A percentile compares a stretch with the other conserved stretches of the same genome.
These are phyloP conservation scores for Ormyrus nitidulus DNA, from an alignment of 2,888 invertebrate genomes.

Conservation along the genomic window DNA sequence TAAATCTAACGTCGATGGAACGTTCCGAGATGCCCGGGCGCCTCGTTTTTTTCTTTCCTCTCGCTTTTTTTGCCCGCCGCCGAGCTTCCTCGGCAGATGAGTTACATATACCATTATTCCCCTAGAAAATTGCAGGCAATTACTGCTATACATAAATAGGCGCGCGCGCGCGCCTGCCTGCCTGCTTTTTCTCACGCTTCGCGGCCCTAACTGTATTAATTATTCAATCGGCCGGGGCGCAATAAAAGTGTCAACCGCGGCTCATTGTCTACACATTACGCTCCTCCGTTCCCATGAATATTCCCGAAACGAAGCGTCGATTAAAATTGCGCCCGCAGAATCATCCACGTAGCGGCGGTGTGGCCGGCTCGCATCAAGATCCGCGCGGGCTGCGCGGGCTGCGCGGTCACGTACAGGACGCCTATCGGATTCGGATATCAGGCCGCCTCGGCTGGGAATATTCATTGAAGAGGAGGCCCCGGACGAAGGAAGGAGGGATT, in stretches of 20 bases:
- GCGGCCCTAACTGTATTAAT: conserved; percentile 41
- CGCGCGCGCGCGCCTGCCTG: neutral
- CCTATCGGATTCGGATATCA: neutral
- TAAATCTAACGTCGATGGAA: neutral
- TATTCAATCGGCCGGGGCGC: conserved; percentile 24
- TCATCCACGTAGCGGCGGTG: too few relatives aligned
- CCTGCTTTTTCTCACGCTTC: conserved; percentile 38
- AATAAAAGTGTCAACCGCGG: conserved; percentile 32
- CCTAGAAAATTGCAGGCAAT: conserved; percentile 38
- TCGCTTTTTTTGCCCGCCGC: conserved; percentile 3
- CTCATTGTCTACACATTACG: neutral
- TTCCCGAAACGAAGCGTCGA: neutral
- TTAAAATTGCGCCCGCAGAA: too few relatives aligned
- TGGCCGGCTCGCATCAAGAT: too few relatives aligned
- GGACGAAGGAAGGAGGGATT: conserved; percentile 7
- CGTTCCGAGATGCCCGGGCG: conserved; percentile 10
- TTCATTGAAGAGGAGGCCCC: conserved; percentile 15
- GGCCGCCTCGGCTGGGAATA: neutral
- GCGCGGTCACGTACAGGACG: too few relatives aligned
- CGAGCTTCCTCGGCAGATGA: conserved; percentile 30
- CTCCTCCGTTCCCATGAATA: neutral
- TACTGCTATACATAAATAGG: neutral
- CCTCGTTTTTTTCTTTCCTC: neutral
- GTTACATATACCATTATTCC: conserved; percentile 33
- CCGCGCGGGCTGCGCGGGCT: too few relatives aligned